Evolutionary conservation across 2,797 vertebrate genomes (phyloP).

Genomic region (Sitta carolinensis): DNA sequence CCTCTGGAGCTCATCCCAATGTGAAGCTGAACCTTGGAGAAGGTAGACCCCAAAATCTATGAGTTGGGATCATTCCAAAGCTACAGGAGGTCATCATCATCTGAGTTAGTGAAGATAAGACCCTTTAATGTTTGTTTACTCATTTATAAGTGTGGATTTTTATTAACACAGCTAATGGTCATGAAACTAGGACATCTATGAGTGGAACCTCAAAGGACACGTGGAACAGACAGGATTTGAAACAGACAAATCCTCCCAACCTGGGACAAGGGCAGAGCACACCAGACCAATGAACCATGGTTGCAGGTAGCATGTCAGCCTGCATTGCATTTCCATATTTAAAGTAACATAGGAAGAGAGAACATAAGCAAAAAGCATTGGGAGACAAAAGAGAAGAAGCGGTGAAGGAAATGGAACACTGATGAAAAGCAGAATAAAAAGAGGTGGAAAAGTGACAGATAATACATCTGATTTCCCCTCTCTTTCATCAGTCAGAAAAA

Average conservation of each 20-base stretch:
- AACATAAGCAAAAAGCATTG: not conserved
- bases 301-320: accelerated
- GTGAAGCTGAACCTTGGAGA: not conserved
- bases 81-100: not conserved
- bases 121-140: not conserved
- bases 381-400: not conserved
- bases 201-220: not conserved
- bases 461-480: not conserved
- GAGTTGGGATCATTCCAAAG: not conserved
- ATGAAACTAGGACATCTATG: not conserved
- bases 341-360: not conserved
- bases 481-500: not conserved
- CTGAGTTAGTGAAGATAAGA: not conserved
- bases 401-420: not conserved
- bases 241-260: not conserved
- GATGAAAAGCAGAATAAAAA: not conserved
- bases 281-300: not conserved
- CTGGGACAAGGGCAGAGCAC: not conserved
- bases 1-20: not conserved
- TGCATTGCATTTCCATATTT: not conserved
- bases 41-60: not conserved
- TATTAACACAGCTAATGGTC: not conserved
- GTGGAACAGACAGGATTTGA: not conserved
- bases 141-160: not conserved
- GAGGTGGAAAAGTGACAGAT: not conserved